Evolutionary conservation across 1,140 invertebrate species (phyloP), one percentile per base, ranked within the genome.

Genomic region (Phymastichus coffea): DNA sequence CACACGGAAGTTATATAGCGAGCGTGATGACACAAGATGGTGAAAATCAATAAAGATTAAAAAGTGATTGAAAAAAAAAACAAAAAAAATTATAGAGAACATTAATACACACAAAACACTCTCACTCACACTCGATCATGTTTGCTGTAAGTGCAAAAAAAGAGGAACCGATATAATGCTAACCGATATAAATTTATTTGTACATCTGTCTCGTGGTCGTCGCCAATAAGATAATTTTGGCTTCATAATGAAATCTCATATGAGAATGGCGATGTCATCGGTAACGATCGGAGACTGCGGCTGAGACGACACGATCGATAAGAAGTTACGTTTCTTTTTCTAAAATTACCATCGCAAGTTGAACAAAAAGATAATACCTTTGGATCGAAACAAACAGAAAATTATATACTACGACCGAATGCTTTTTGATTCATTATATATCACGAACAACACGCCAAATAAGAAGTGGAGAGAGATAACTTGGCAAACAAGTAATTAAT

Each of bases 1-100:
- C 43, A 63, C 46, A 54, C 23, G 48, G 44, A 61, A 61, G 40
- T 52, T 54, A 40, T 60, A 57, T 35, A 48, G 53, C 28, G 41
- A 57, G 63, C 51, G 54, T 56, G 57, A 56, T 52, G 38, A 57
- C 35, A 63, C 44, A 22, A 58, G 47, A 51, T 33, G 22, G 60
- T 33, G 51, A 49, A 40, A 40, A 57, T 44, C 33, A 56, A 65
- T 57, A 63, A 65, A 63, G 46, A 44, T 52, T 61, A 52, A 57
- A 64, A 57, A 40, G 14, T 25, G 12, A 44, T 51, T 58, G 19
- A 58, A 46, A 47, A 64, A 56, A 60, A 44, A 51, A 66, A 60
- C 0, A 49, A 49, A 58, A 52, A 23, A 51, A 28, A 47, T 47
- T 57, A 6, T 19, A 8, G 28, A 49, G 23, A 15, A 44, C 33